A percentile compares a stretch with the other conserved stretches of the same genome.
phyloP scores from a whole-genome alignment of 2,797 vertebrate genomes.

The Macrochelys suwanniensis region DNA sequence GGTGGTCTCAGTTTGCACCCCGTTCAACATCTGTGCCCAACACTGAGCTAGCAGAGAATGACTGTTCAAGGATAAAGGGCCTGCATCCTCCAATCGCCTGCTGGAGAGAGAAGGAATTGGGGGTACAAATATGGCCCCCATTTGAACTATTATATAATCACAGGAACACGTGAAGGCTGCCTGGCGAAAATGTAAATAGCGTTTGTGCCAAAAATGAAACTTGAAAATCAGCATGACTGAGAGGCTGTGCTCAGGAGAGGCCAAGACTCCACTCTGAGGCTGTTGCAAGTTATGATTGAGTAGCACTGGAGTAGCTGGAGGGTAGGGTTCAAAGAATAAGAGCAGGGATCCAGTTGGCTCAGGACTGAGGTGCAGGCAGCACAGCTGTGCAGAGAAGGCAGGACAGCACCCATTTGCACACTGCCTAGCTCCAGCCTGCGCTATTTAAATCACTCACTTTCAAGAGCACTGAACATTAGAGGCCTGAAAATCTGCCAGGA shows the following conservation, averaged over 20 bases:
- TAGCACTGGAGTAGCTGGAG: background rate
- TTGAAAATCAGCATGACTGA: background rate
- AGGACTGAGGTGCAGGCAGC: background rate
- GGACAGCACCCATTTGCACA: background rate
- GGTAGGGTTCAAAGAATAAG: background rate
- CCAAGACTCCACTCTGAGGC: background rate
- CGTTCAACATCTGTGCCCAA: background rate
- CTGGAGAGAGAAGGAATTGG: accelerated
- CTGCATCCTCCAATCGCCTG: background rate
- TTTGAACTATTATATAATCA: slow-evolving; percentile 20
- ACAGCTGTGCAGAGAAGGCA: background rate
- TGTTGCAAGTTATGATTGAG: background rate
- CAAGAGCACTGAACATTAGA: background rate
- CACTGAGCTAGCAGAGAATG: background rate
- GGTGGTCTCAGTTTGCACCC: background rate
- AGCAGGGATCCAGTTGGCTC: background rate
- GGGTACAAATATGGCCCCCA: background rate
- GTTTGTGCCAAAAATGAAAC: background rate
- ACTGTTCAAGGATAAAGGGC: background rate
- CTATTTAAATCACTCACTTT: slow-evolving; percentile 28
- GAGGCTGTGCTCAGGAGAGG: accelerated
- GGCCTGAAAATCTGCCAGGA: background rate
- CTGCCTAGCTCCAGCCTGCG: background rate
- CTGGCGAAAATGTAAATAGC: background rate
- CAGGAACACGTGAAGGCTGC: accelerated